Conservation (phyloP, 2,113 vertebrate species). For the Muscicapa adusta region DNA sequence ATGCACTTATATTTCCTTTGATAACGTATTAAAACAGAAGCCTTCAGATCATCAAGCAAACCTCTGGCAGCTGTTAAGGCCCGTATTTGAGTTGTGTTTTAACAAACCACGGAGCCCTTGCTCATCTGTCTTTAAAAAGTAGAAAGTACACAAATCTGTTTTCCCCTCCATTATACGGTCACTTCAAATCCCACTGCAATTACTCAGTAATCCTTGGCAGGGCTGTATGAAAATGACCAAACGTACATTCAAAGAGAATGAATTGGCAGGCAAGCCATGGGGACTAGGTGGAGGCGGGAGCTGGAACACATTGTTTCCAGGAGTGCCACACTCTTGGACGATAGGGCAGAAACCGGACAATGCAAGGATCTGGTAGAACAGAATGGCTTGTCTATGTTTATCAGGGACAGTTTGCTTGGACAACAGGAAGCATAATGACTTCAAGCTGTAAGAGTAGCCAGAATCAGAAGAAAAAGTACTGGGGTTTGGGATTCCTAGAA, state of each 20-base stretch:
- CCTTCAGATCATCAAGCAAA: neutral
- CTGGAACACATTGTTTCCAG: neutral
- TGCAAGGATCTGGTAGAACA: neutral
- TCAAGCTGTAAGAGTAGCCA: neutral
- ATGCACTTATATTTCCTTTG: neutral
- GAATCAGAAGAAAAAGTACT: neutral
- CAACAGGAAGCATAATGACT: neutral
- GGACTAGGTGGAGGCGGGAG: neutral
- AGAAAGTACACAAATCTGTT: neutral
- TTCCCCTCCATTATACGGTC: neutral
- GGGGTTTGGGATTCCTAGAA: neutral
- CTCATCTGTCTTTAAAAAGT: neutral
- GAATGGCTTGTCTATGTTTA: neutral
- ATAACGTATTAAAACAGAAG: neutral
- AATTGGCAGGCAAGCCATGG: neutral
- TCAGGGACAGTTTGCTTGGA: neutral
- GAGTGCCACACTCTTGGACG: neutral
- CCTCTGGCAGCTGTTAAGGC: neutral
- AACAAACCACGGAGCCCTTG: neutral
- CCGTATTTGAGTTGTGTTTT: accelerated
- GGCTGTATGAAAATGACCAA: neutral
- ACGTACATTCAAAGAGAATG: neutral
- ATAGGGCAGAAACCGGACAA: neutral
- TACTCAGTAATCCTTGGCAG: constrained; percentile 5
- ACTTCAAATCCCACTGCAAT: neutral